Conservation (phyloP, 2,888 invertebrate species). For the Drosophila mercatorum region DNA sequence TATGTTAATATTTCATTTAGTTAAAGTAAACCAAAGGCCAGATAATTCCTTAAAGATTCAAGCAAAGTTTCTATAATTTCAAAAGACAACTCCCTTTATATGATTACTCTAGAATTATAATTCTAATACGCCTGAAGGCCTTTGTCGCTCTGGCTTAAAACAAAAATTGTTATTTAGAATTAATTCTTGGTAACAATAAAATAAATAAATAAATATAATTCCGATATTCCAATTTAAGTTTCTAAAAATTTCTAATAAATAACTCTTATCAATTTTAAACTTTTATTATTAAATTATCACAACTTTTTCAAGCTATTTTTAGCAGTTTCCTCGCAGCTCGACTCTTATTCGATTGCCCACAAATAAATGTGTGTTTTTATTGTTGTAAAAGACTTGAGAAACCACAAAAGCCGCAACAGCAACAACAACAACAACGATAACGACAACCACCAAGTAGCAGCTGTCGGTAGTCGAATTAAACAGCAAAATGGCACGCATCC, state of each 20-base stretch:
- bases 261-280: background rate
- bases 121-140: too few relatives aligned
- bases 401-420: constrained; percentile 26
- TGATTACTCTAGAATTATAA: background rate
- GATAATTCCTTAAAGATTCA: background rate
- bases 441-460: constrained; percentile 30
- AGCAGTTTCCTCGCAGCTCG: constrained; percentile 6
- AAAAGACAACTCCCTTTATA: background rate
- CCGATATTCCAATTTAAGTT: background rate
- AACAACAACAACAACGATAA: background rate
- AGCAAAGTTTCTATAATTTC: background rate
- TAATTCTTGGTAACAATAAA: too few relatives aligned
- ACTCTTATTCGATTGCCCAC: constrained; percentile 72
- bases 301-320: background rate
- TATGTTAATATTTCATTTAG: background rate
- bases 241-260: background rate
- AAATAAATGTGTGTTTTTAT: constrained; percentile 37
- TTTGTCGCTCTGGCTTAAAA: too few relatives aligned
- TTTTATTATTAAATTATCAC: background rate
- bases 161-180: too few relatives aligned
- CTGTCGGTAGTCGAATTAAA: constrained; percentile 74
- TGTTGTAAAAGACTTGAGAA: constrained; percentile 64
- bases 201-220: too few relatives aligned
- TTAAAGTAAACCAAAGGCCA: background rate
- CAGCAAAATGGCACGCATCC: constrained; percentile 78